Base-by-base conservation (phyloP, 1,140 invertebrate genomes). In the Drosophila varians region DNA sequence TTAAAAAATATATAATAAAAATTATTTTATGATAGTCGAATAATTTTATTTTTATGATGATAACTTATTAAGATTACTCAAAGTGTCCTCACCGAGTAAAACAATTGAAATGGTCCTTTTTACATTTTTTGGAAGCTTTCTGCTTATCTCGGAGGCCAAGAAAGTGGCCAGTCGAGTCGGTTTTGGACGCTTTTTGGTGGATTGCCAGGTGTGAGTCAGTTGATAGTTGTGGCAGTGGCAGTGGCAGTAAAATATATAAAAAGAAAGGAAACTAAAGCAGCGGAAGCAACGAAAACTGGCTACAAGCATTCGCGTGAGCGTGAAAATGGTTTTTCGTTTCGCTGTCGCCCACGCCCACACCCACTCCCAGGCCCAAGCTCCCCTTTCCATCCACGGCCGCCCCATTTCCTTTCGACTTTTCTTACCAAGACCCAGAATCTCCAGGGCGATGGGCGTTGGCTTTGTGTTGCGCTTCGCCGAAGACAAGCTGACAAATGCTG, bases 401-500 rank as follows among this genome's bases (percentile, higher is more conserved):
- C n/a, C n/a, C n/a, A n/a, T 42, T 42, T 18, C 16, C 38, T 16
- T 18, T 16, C 36, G 38, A 2, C 8, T 12, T 49, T 28, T 42
- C 34, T 19, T 23, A 36, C 21, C 19, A 48, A 49, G 54, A 38
- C 14, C 14, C 3, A 31, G 28, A 55, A 19, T 55, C 12, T 25
- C 12, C 38, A 12, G 12, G 42, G 21, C 26, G 38, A 14, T 55
- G 71, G 80, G 68, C 82, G 82, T 86, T 87, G 80, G 80, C 80
- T 86, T 87, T 87, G 60, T 74, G 76, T 77, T 86, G 80, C 80
- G 80, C 80, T 87, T 80, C 73, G 82, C 56, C 82, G 69, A 87
- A 87, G 82, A 82, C 82, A 82, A 82, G 82, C 82, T 87, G 82
- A 87, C 82, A 87, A 87, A 87, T 87, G 82, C 82, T 87, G 74